A percentile compares a stretch with the other conserved stretches of the same genome.
Conservation (phyloP, 2,888 invertebrate genomes). For the Rhingia rostrata region DNA sequence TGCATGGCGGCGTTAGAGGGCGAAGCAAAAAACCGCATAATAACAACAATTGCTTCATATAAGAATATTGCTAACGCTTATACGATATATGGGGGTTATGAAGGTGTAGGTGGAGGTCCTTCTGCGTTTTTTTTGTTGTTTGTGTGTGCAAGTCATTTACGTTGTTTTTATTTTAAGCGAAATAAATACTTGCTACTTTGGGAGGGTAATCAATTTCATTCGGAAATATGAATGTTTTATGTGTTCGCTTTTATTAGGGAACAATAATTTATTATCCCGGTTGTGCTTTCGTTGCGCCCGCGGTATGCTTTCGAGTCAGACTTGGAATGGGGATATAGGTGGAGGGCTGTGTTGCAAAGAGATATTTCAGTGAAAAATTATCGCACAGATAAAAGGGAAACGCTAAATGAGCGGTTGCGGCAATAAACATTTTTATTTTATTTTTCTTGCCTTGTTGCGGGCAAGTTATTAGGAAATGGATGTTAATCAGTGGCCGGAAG, state of each 20-base stretch:
- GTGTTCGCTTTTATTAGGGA: constrained; percentile 56
- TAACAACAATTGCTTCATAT: constrained; percentile 22
- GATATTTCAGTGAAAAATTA: constrained; percentile 47
- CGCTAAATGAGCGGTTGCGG: constrained; percentile 43
- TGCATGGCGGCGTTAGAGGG: not conserved
- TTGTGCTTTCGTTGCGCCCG: not conserved
- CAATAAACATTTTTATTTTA: constrained; percentile 35
- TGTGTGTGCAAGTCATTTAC: constrained; percentile 61
- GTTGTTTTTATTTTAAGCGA: constrained; percentile 51
- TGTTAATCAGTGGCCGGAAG: constrained; percentile 15
- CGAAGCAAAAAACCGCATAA: constrained; percentile 28
- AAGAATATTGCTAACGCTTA: not conserved
- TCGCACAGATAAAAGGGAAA: constrained; percentile 48
- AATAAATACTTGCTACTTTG: constrained; percentile 69
- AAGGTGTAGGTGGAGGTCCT: not conserved
- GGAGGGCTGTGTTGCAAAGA: constrained; percentile 17
- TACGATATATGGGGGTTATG: too few relatives aligned
- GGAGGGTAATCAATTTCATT: constrained; percentile 70
- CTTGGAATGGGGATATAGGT: constrained; percentile 20
- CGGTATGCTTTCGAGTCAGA: constrained; percentile 30
- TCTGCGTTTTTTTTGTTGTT: too few relatives aligned
- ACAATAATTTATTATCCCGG: constrained; percentile 58
- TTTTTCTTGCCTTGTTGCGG: constrained; percentile 5
- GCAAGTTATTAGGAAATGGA: constrained; percentile 9
- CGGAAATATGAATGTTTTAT: constrained; percentile 70